Percentiles rank a stretch among this genome's conserved stretches.
Evolutionary conservation across 1,140 invertebrate genomes (phyloP).

Genomic region (Magallana gigas): DNA sequence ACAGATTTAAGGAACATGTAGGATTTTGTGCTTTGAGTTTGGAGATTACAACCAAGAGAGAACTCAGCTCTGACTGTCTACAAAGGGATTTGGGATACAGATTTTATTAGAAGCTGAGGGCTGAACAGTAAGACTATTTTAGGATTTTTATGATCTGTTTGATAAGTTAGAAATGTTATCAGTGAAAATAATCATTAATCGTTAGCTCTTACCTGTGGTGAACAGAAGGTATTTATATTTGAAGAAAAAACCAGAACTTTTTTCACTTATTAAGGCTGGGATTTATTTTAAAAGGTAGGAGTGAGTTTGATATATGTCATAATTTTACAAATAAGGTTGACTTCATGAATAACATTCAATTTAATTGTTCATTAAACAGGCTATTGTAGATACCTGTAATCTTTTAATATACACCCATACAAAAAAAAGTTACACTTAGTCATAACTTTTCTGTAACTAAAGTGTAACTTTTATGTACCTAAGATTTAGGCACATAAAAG

Average conservation of each 20-base stretch:
- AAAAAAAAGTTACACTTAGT: no score
- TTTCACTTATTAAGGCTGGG: no score
- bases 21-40: neutral
- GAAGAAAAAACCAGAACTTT: neutral
- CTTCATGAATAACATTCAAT: no score
- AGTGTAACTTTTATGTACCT: no score
- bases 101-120: constrained; percentile 29
- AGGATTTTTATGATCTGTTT: constrained; percentile 12
- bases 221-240: neutral
- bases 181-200: constrained; percentile 26
- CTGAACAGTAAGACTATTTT: neutral
- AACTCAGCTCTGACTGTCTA: neutral
- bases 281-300: no score
- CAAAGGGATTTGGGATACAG: constrained; percentile 22
- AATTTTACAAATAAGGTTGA: no score
- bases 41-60: neutral
- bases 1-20: constrained; percentile 2
- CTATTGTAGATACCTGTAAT: no score
- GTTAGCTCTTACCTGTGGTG: neutral
- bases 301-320: no score
- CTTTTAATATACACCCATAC: no score
- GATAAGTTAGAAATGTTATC: constrained; percentile 28
- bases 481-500: no score
- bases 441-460: no score
- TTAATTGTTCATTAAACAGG: no score